A percentile compares a stretch with the other conserved stretches of the same genome.
Evolutionary conservation across 2,888 invertebrate species (phyloP).

Genomic region (Agrotis puta): DNA sequence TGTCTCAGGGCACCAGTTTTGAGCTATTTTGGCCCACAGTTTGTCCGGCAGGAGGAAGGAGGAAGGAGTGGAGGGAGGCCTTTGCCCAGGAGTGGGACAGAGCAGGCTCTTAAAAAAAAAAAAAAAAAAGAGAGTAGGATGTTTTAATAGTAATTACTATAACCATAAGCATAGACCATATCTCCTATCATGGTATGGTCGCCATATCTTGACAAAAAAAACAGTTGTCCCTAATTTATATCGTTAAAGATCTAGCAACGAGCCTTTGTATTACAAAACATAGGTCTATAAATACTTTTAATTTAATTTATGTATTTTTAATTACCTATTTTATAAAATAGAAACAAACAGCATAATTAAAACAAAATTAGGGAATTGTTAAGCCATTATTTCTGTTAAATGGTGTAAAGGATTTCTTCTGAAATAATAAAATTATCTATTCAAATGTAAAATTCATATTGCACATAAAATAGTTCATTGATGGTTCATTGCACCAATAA

Average conservation of each 20-base stretch:
- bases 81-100: no score
- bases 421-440: not conserved
- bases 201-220: not conserved
- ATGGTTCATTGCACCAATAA: constrained; percentile 20
- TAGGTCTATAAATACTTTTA: constrained; percentile 12
- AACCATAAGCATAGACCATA: no score
- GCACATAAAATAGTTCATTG: constrained; percentile 3
- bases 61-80: no score
- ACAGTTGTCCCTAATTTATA: not conserved
- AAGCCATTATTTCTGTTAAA: constrained; percentile 13
- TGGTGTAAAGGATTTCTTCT: constrained; percentile 8
- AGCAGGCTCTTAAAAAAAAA: no score
- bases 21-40: no score
- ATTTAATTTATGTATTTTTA: constrained; percentile 40
- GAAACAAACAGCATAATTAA: not conserved
- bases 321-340: constrained; percentile 29
- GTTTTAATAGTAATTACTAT: no score
- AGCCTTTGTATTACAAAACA: constrained; percentile 27
- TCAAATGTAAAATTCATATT: constrained; percentile 3
- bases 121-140: no score
- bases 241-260: not conserved
- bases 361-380: constrained; percentile 20
- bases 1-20: no score
- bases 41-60: no score
- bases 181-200: no score